Conservation (phyloP, 2,113 vertebrate species). For the Clarias magur region DNA sequence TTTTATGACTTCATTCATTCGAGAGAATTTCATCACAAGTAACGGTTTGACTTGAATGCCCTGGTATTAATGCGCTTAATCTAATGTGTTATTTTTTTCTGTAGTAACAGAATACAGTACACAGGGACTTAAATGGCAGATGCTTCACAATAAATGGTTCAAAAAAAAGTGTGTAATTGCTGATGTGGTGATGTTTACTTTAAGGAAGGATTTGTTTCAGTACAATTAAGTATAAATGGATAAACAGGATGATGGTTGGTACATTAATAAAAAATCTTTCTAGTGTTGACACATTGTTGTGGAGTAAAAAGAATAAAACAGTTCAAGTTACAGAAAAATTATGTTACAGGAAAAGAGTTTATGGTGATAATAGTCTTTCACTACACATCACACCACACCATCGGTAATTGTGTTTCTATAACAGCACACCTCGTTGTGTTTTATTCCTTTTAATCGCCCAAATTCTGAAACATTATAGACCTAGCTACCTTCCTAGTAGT, state of each 20-base stretch:
- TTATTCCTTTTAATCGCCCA: background rate
- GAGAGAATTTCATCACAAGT: too few species aligned
- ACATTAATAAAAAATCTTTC: background rate
- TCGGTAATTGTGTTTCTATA: background rate
- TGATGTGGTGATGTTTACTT: conserved; percentile 1
- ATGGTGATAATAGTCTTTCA: background rate
- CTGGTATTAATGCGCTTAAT: background rate
- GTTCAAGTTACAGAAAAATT: background rate
- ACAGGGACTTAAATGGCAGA: background rate
- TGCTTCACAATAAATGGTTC: background rate
- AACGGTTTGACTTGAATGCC: too few species aligned
- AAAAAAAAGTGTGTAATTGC: background rate
- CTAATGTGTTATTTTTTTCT: background rate
- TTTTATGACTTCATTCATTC: too few species aligned
- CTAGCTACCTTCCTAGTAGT: background rate
- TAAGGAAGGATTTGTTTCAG: background rate
- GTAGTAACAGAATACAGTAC: background rate
- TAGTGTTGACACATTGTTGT: background rate
- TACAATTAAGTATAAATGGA: background rate
- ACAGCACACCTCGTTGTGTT: background rate
- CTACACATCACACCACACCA: background rate
- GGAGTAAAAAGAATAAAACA: background rate
- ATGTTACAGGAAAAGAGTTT: background rate
- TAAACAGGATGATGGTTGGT: background rate
- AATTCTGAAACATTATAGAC: background rate